phyloP scores from a whole-genome alignment of 2,113 vertebrate species.

The Speoplatyrhinus poulsoni region DNA sequence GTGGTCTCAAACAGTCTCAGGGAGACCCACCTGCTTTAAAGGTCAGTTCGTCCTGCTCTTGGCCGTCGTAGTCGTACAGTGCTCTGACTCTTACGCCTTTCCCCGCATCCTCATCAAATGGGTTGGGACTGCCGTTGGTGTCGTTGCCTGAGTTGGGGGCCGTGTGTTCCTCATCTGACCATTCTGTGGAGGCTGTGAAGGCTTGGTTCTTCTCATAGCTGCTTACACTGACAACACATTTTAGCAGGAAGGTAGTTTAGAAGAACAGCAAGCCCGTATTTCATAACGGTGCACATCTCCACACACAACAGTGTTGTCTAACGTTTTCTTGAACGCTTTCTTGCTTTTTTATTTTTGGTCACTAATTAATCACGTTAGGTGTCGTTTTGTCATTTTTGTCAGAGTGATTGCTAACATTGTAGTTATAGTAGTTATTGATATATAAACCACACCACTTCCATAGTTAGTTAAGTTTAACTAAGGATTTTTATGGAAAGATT shows the following conservation, averaged over 20 bases:
- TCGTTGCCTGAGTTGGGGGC: conserved; percentile 81
- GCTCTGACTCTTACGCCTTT: conserved; percentile 88
- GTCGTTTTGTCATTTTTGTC: too few relatives aligned
- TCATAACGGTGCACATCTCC: too few relatives aligned
- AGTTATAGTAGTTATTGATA: too few relatives aligned
- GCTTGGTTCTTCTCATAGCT: conserved; percentile 90
- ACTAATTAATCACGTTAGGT: too few relatives aligned
- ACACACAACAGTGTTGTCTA: too few relatives aligned
- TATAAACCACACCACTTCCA: too few relatives aligned
- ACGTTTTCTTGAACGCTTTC: too few relatives aligned
- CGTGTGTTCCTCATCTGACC: conserved; percentile 91
- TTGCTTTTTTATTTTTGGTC: too few relatives aligned
- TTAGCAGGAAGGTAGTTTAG: neutral
- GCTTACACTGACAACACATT: conserved; percentile 80
- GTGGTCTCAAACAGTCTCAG: neutral
- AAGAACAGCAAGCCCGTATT: neutral
- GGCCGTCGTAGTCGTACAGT: conserved; percentile 93
- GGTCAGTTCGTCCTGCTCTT: conserved; percentile 96
- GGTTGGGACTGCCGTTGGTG: conserved; percentile 87
- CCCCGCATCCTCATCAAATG: conserved; percentile 85
- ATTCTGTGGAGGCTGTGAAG: conserved; percentile 80
- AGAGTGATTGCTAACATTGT: too few relatives aligned
- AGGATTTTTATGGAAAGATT: too few relatives aligned
- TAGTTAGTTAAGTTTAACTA: too few relatives aligned
- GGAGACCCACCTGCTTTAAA: conserved; percentile 86